These are phyloP conservation scores for Dipodomys ordii DNA, from an alignment of 2,113 vertebrate genomes.

Conservation along the genomic window DNA sequence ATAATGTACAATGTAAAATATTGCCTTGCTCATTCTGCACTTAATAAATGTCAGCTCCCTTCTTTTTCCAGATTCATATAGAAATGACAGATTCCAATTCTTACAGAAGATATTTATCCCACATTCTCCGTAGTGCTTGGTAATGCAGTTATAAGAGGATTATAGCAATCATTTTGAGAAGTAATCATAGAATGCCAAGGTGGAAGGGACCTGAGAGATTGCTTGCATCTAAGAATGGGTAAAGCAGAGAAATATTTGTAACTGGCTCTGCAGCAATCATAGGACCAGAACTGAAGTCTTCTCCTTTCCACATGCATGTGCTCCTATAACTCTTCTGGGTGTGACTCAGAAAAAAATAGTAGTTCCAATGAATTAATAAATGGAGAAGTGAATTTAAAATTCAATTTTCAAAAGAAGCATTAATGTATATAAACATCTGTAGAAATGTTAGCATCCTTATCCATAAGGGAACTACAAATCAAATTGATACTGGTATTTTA, in stretches of 20 bases:
- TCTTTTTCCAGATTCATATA: constrained; percentile 36
- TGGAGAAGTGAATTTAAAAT: not conserved
- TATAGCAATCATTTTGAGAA: constrained; percentile 50
- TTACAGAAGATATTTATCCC: constrained; percentile 46
- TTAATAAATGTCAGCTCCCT: constrained; percentile 67
- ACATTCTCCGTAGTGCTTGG: constrained; percentile 36
- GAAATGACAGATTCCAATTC: constrained; percentile 56
- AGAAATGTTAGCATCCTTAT: too few relatives aligned
- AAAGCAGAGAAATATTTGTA: constrained; percentile 13
- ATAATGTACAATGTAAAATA: constrained; percentile 49
- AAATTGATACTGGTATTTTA: too few relatives aligned
- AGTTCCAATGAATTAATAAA: not conserved
- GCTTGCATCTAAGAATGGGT: not conserved
- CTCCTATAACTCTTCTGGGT: not conserved
- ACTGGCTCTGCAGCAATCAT: not conserved
- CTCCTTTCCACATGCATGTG: not conserved
- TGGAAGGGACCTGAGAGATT: constrained; percentile 24
- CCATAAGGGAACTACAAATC: too few relatives aligned
- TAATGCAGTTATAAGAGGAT: constrained; percentile 53
- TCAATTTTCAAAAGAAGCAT: too few relatives aligned
- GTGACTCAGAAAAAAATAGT: not conserved
- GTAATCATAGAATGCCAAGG: constrained; percentile 56
- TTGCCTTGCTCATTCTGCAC: constrained; percentile 24
- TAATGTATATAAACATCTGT: too few relatives aligned
- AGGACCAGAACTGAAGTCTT: not conserved